phyloP scores from a whole-genome alignment of 2,113 vertebrate species.

The Crotalus horridus region DNA sequence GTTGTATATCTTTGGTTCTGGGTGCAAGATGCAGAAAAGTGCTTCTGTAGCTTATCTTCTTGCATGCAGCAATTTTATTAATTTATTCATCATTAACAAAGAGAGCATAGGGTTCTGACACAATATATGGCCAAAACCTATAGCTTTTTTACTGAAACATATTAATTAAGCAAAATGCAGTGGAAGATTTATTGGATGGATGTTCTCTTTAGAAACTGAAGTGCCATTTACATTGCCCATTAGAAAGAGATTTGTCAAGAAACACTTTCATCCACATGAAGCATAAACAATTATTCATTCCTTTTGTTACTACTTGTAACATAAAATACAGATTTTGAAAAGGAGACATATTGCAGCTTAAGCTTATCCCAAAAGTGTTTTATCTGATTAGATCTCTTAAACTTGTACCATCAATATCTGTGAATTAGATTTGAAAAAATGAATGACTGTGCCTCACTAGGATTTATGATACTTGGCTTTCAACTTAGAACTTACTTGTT shows the following conservation, averaged over 20 bases:
- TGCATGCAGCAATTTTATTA: not conserved
- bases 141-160: not conserved
- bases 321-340: not conserved
- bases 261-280: not conserved
- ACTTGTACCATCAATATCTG: not conserved
- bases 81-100: not conserved
- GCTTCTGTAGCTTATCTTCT: not conserved
- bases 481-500: not conserved
- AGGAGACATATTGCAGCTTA: not conserved
- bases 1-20: not conserved
- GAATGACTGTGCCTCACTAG: not conserved
- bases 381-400: not conserved
- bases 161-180: not conserved
- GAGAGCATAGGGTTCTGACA: not conserved
- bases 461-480: not conserved
- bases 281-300: not conserved
- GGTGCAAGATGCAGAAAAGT: not conserved
- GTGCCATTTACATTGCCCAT: conserved; percentile 19
- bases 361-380: not conserved
- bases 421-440: not conserved
- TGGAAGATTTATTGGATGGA: conserved; percentile 16
- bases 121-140: not conserved
- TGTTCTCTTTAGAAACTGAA: conserved; percentile 22
- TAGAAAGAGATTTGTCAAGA: not conserved
- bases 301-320: not conserved